phyloP scores from a whole-genome alignment of 2,113 vertebrate species.

The Hystrix brachyura region DNA sequence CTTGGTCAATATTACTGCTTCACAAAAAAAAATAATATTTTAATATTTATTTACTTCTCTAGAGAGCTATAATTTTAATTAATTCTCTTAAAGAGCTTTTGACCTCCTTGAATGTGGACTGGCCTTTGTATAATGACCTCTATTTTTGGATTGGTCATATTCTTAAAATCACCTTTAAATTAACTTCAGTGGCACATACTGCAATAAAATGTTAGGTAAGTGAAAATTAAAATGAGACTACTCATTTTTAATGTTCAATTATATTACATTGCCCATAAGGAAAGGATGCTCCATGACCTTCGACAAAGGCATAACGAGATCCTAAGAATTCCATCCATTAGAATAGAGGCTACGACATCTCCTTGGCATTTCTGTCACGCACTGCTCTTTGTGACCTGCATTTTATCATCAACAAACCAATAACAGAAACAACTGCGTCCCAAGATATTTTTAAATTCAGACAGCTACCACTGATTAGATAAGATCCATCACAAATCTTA shows the following conservation, averaged over 20 bases:
- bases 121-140: conserved; percentile 66
- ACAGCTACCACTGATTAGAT: conserved; percentile 10
- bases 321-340: conserved; percentile 15
- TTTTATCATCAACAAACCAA: conserved; percentile 56
- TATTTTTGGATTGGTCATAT: conserved; percentile 67
- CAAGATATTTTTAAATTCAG: conserved; percentile 49
- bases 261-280: background rate
- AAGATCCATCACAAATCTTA: conserved; percentile 22
- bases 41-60: conserved; percentile 67
- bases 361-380: conserved; percentile 40
- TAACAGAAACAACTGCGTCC: conserved; percentile 15
- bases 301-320: background rate
- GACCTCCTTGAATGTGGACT: conserved; percentile 48
- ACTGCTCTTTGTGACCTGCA: conserved; percentile 13
- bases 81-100: conserved; percentile 68
- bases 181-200: conserved; percentile 63
- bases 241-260: conserved; percentile 47
- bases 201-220: conserved; percentile 66
- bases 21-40: conserved; percentile 52
- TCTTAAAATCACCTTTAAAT: conserved; percentile 69
- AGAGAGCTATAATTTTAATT: conserved; percentile 72
- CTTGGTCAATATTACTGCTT: conserved; percentile 45
- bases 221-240: conserved; percentile 65
- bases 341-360: background rate
- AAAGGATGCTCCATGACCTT: conserved; percentile 47